These are phyloP conservation scores for Oegoconia quadripuncta DNA, from an alignment of 2,888 invertebrate genomes.

Conservation along the genomic window DNA sequence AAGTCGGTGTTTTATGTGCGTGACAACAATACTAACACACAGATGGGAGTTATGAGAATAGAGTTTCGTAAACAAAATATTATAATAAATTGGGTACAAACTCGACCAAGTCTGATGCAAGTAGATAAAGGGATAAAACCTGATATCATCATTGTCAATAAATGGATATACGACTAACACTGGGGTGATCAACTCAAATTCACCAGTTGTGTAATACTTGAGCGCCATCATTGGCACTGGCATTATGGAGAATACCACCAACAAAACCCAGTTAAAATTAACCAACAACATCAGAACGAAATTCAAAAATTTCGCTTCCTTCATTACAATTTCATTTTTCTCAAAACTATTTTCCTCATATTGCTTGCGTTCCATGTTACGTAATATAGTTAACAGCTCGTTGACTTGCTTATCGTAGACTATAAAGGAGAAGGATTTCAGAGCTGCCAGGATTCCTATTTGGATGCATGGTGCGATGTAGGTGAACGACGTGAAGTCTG, in stretches of 20 bases:
- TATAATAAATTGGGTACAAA: no score
- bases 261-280: conserved; percentile 29
- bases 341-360: conserved; percentile 14
- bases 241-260: conserved; percentile 33
- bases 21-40: no score
- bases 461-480: conserved; percentile 41
- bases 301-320: conserved; percentile 35
- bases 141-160: conserved; percentile 38
- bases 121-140: conserved; percentile 48
- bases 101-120: conserved; percentile 50
- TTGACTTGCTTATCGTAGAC: conserved; percentile 26
- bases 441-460: conserved; percentile 25
- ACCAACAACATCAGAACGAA: conserved; percentile 35
- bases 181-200: conserved; percentile 40
- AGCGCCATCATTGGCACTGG: conserved; percentile 36
- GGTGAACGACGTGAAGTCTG: conserved; percentile 36
- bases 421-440: conserved; percentile 31
- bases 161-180: conserved; percentile 53
- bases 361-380: conserved; percentile 30
- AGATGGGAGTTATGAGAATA: no score
- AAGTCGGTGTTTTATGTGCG: no score
- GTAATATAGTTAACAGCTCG: conserved; percentile 29
- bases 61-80: no score
- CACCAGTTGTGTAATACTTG: conserved; percentile 37
- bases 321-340: conserved; percentile 28